phyloP scores from a whole-genome alignment of 2,888 invertebrate species.

The Mamestra brassicae region DNA sequence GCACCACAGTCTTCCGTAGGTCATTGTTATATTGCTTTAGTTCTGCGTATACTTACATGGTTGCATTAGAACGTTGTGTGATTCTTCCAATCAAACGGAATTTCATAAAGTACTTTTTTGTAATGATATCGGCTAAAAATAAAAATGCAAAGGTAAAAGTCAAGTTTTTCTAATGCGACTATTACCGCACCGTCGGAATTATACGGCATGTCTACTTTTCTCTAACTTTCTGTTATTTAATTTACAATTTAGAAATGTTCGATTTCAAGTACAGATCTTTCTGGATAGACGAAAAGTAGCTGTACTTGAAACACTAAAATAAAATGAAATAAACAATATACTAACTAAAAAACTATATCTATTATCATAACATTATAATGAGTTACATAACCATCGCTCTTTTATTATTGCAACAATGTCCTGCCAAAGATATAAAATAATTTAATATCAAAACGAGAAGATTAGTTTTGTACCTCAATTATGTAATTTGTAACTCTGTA shows the following conservation, averaged over 20 bases:
- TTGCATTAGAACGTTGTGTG: constrained; percentile 22
- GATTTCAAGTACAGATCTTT: constrained; percentile 37
- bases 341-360: constrained; percentile 63
- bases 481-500: constrained; percentile 67
- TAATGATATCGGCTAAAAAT: neutral
- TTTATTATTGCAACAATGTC: constrained; percentile 48
- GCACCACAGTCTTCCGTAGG: constrained; percentile 77
- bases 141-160: constrained; percentile 17
- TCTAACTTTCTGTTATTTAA: constrained; percentile 21
- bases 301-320: constrained; percentile 42
- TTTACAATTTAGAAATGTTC: constrained; percentile 15
- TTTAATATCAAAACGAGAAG: constrained; percentile 57
- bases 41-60: constrained; percentile 2
- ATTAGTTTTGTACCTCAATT: constrained; percentile 57
- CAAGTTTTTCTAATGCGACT: constrained; percentile 28
- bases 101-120: constrained; percentile 9
- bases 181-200: constrained; percentile 13
- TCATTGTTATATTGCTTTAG: constrained; percentile 15
- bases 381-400: constrained; percentile 56
- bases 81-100: constrained; percentile 4
- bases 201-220: constrained; percentile 5
- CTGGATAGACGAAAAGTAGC: constrained; percentile 29
- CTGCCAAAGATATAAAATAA: constrained; percentile 57
- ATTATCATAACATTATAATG: constrained; percentile 61
- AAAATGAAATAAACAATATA: constrained; percentile 54